A percentile compares a stretch with the other conserved stretches of the same genome.
Evolutionary conservation across 2,797 vertebrate genomes (phyloP).

Genomic region (Parauchenoglanis punctatus): DNA sequence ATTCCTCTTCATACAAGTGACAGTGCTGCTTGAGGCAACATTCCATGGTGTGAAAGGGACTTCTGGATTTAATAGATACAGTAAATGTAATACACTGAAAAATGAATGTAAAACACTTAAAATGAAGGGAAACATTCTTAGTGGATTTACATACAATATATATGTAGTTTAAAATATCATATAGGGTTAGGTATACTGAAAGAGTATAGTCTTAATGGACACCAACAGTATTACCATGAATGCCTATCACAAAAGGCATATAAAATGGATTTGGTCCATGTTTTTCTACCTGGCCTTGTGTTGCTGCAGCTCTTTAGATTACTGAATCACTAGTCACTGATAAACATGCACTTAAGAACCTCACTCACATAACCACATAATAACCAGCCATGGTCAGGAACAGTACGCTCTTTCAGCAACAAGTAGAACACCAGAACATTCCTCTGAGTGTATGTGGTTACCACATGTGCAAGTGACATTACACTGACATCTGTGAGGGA

Average conservation of each 20-base stretch:
- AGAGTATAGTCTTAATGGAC: neutral
- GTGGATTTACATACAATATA: neutral
- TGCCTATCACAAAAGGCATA: neutral
- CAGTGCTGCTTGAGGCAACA: neutral
- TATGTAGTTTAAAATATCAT: neutral
- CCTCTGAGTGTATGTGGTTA: slow-evolving; percentile 58
- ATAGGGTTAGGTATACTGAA: neutral
- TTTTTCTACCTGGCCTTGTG: neutral
- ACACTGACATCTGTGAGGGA: slow-evolving; percentile 29
- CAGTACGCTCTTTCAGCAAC: slow-evolving; percentile 39
- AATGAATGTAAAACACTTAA: neutral
- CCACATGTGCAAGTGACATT: neutral
- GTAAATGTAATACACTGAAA: slow-evolving; percentile 2
- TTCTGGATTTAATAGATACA: neutral
- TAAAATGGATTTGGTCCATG: neutral
- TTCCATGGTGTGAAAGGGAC: neutral
- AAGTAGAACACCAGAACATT: slow-evolving; percentile 63
- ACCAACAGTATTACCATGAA: neutral
- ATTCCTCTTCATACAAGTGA: neutral
- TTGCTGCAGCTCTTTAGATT: slow-evolving; percentile 42
- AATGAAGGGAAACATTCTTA: neutral
- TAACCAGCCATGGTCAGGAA: slow-evolving; percentile 48
- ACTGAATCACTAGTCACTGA: slow-evolving; percentile 45
- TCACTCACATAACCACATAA: slow-evolving; percentile 38
- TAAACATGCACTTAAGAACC: slow-evolving; percentile 47